These are phyloP conservation scores for Meloe dianella DNA, from an alignment of 2,888 invertebrate species.

Conservation along the genomic window DNA sequence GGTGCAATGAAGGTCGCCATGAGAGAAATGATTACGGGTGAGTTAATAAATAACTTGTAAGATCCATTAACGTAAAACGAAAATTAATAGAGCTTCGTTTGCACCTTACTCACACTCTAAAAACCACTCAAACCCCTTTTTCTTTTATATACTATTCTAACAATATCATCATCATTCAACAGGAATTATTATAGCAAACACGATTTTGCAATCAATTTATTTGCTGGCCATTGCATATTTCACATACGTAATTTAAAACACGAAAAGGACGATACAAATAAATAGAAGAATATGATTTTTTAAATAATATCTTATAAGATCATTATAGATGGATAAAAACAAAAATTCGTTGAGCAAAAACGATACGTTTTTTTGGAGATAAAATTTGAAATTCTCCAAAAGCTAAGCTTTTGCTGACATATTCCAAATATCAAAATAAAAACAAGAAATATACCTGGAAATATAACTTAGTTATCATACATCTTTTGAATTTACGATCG, in stretches of 20 bases:
- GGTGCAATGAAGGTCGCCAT: slow-evolving; percentile 33
- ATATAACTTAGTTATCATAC: neutral
- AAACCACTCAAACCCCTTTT: slow-evolving; percentile 9
- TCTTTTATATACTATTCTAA: neutral
- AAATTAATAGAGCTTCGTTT: slow-evolving; percentile 52
- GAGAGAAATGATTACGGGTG: slow-evolving; percentile 42
- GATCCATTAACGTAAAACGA: slow-evolving; percentile 55
- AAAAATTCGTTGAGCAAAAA: neutral
- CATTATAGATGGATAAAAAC: neutral
- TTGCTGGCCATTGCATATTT: slow-evolving; percentile 37
- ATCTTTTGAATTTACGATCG: neutral
- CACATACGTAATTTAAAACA: slow-evolving; percentile 15
- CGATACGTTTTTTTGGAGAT: neutral
- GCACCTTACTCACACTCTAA: slow-evolving; percentile 22
- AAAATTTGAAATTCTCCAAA: neutral
- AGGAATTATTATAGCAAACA: slow-evolving; percentile 39
- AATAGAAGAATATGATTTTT: neutral
- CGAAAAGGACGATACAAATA: neutral
- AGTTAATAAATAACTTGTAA: slow-evolving; percentile 54
- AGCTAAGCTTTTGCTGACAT: neutral
- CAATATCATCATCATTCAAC: slow-evolving; percentile 22
- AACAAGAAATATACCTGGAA: neutral
- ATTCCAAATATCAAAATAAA: neutral
- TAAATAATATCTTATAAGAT: neutral
- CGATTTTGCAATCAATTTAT: slow-evolving; percentile 43